Base-by-base conservation (phyloP, 2,113 vertebrate genomes). In the Elachura formosa region DNA sequence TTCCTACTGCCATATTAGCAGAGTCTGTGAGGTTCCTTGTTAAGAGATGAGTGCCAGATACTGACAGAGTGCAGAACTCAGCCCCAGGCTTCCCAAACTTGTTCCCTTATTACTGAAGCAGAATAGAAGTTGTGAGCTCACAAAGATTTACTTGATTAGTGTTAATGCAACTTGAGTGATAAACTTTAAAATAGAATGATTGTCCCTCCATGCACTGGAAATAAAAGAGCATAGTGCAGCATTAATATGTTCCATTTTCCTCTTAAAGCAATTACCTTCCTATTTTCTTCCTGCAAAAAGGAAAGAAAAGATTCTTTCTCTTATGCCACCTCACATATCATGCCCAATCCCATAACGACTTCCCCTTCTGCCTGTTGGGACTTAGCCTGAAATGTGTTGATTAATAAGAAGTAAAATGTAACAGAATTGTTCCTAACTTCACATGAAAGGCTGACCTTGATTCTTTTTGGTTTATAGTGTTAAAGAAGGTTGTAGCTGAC, bases 11-110 rank as follows among this genome's bases (percentile, higher is more conserved):
- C 3, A 0, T 96, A 96, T 96, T 29, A 93, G 77, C 67, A 82
- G 77, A 91, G 94, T 95, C 90, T 97, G 87, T 90, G 85, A 94
- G 80, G 46, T 84, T 97, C 96, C 97, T 97, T 90, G 48, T 97
- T 97, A 96, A 33, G 79, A 89, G 87, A 94, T 1, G n/a, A 96
- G 94, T 66, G 91, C 90, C 93, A 93, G 90, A 86, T 86, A 96
- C 66, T 97, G 96, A 97, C 92, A 96, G 95, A 91, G 90, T 96
- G 87, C 92, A 96, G 96, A 87, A 91, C 86, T 93, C 88, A 85
- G 84, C 90, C 91, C 22, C 73, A 15, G 93, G 93, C 94, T 95
- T 94, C 88, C 48, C 58, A 62, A 75, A 63, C 66, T 80, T 94
- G 76, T 77, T 41, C 16, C 23, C 77, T 96, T 95, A 84, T 97